Evolutionary conservation across 2,113 vertebrate genomes (phyloP).

Genomic region (Tetrao urogallus): DNA sequence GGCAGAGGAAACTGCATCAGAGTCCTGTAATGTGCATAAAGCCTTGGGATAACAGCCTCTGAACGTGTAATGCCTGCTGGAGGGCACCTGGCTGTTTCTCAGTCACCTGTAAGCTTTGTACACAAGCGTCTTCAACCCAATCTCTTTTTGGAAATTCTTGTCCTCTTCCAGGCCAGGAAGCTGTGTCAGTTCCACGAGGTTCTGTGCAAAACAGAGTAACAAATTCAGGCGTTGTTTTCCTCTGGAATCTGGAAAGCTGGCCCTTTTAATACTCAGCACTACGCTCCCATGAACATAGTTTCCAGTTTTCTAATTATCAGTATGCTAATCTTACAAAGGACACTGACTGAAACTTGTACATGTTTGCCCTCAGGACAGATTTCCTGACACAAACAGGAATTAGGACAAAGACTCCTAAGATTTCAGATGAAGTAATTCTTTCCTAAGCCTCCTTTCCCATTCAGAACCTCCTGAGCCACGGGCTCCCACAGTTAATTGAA

Average conservation of each 20-base stretch:
- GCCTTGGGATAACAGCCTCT: background rate
- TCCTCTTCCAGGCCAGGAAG: constrained; percentile 96
- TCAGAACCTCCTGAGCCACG: background rate
- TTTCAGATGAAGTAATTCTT: constrained; percentile 5
- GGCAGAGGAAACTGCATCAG: background rate
- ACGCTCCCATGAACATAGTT: constrained; percentile 44
- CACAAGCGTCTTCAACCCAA: constrained; percentile 91
- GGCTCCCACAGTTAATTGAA: background rate
- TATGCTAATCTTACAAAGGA: background rate
- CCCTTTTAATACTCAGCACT: background rate
- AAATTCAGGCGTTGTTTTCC: background rate
- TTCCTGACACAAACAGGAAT: constrained; percentile 47
- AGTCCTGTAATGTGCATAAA: background rate
- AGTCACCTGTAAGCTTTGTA: constrained; percentile 96
- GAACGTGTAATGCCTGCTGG: background rate
- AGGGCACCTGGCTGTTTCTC: background rate
- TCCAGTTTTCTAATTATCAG: constrained; percentile 41
- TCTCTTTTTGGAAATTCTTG: constrained; percentile 93
- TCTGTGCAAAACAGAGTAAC: constrained; percentile 78
- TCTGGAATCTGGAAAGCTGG: constrained; percentile 32
- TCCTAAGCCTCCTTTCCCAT: constrained; percentile 7
- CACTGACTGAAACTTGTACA: constrained; percentile 39
- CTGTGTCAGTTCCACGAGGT: constrained; percentile 91
- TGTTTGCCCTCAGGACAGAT: constrained; percentile 19
- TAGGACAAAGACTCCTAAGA: constrained; percentile 17